Evolutionary conservation across 2,797 vertebrate species (phyloP).

Genomic region (Crax fasciolata): DNA sequence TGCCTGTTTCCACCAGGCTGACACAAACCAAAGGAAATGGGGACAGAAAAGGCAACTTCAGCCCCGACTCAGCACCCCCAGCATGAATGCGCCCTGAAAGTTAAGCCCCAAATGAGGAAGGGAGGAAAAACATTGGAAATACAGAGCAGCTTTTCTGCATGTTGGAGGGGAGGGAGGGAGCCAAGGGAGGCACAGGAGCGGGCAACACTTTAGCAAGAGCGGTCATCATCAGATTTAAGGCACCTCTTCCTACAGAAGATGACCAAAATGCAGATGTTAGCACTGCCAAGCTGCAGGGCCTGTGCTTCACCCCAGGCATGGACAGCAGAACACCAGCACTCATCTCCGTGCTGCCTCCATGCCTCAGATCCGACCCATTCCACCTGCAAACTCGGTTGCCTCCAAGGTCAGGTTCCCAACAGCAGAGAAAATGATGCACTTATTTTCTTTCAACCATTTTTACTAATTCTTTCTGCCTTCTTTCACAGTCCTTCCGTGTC

Average conservation of each 20-base stretch:
- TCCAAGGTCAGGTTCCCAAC: background rate
- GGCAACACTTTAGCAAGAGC: background rate
- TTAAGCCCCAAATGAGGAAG: background rate
- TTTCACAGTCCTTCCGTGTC: background rate
- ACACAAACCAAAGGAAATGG: background rate
- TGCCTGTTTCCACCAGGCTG: fast-evolving
- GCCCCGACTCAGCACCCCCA: background rate
- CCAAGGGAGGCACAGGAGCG: background rate
- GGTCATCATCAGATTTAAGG: background rate
- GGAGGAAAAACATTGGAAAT: background rate
- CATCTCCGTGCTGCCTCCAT: background rate
- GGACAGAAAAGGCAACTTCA: background rate
- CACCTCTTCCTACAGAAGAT: background rate
- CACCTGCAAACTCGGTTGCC: background rate
- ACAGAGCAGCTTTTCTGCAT: background rate
- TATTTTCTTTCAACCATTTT: background rate
- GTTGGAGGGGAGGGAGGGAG: background rate
- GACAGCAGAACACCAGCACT: background rate
- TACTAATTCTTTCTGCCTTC: background rate
- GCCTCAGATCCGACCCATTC: background rate
- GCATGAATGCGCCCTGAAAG: background rate
- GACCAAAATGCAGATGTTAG: background rate
- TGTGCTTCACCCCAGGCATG: background rate
- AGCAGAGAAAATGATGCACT: background rate
- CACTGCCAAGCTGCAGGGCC: background rate